Percentiles rank a stretch among this genome's conserved stretches.
Conservation (phyloP, 35 echinoderm and acorn worm genomes). For the Stichopus chloronotus region DNA sequence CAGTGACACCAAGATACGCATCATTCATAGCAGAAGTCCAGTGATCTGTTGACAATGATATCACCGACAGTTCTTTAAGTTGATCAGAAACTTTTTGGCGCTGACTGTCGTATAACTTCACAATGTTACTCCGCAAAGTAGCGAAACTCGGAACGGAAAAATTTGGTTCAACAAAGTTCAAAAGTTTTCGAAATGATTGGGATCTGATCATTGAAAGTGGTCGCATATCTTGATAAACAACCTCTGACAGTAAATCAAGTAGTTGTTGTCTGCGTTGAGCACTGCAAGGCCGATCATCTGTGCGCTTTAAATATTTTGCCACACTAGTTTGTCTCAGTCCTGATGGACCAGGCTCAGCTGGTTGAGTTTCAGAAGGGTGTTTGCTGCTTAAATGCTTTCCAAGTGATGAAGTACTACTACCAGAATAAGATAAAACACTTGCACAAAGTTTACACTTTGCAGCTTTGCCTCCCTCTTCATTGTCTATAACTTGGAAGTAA, state of each 20-base stretch:
- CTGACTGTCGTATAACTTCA: constrained; percentile 7
- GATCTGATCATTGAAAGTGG: too few species aligned
- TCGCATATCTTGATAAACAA: too few species aligned
- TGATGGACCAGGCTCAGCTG: too few species aligned
- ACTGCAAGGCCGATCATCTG: background rate
- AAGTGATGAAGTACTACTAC: constrained; percentile 21
- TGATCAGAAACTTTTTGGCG: background rate
- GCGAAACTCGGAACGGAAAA: background rate
- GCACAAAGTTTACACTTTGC: constrained; percentile 4
- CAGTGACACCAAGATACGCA: constrained; percentile 2
- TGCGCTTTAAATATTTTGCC: background rate
- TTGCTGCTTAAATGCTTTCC: constrained; percentile 4
- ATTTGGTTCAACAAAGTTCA: constrained; percentile 47
- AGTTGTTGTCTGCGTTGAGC: background rate
- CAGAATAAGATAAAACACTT: constrained; percentile 33
- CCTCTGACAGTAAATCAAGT: too few species aligned
- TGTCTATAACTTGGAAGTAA: background rate
- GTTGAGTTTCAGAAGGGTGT: too few species aligned
- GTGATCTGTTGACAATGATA: constrained; percentile 33
- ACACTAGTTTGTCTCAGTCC: too few species aligned
- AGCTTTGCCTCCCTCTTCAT: background rate
- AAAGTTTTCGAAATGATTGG: too few species aligned
- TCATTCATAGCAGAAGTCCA: constrained; percentile 28
- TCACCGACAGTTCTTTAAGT: background rate
- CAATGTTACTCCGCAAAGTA: constrained; percentile 2